These are phyloP conservation scores for Nebria salina DNA, from an alignment of 2,888 invertebrate species.

Conservation along the genomic window DNA sequence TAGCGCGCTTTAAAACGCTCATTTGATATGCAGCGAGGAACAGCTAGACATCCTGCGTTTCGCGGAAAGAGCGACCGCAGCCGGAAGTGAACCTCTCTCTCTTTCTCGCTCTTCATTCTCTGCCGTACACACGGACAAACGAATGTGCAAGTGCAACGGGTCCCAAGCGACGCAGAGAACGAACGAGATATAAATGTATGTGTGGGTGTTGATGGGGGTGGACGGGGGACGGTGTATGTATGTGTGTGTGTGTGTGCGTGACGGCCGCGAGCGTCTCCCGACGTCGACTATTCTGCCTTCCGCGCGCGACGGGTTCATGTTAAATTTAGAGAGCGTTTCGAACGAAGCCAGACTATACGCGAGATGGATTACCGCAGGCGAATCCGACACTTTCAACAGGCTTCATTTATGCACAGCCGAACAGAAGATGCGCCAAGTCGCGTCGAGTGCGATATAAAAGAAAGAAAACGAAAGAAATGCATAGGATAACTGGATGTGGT, in stretches of 20 bases:
- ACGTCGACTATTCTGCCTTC: not conserved
- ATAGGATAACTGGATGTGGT: not conserved
- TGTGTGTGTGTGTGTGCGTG: slow-evolving; percentile 23
- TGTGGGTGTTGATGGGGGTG: not conserved
- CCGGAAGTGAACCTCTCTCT: slow-evolving; percentile 18
- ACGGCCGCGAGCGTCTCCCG: slow-evolving; percentile 5
- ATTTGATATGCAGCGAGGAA: slow-evolving; percentile 36
- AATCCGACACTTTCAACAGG: slow-evolving; percentile 44
- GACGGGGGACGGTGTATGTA: not conserved
- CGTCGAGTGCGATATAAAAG: not conserved
- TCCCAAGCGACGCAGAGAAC: not conserved
- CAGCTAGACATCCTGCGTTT: slow-evolving; percentile 27
- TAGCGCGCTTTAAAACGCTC: slow-evolving; percentile 13
- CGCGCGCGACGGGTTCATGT: slow-evolving; percentile 34
- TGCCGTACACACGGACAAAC: not conserved
- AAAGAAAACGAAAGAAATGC: not conserved
- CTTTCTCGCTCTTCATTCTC: not conserved
- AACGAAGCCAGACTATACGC: slow-evolving; percentile 19
- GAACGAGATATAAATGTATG: slow-evolving; percentile 4
- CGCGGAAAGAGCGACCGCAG: slow-evolving; percentile 21
- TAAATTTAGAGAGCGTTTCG: slow-evolving; percentile 38
- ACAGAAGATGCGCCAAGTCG: slow-evolving; percentile 19
- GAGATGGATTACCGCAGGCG: slow-evolving; percentile 41
- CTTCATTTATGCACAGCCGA: slow-evolving; percentile 44
- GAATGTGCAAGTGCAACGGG: not conserved